A percentile compares a stretch with the other conserved stretches of the same genome.
These are phyloP conservation scores for Rhingia campestris DNA, from an alignment of 2,888 invertebrate species.

Conservation along the genomic window DNA sequence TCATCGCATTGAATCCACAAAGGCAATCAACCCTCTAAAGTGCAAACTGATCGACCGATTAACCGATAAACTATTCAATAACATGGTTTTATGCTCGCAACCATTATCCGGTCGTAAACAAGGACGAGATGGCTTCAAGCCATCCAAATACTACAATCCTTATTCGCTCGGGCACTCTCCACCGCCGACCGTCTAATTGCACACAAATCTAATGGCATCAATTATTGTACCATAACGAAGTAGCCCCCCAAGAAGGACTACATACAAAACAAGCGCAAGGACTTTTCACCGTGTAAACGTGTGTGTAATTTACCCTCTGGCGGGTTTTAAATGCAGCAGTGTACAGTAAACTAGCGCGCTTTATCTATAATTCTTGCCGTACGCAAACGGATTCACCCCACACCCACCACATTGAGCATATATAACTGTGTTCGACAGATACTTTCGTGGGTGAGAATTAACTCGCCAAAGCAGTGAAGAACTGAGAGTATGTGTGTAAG, in stretches of 20 bases:
- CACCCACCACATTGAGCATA: neutral
- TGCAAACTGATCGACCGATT: slow-evolving; percentile 71
- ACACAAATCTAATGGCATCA: slow-evolving; percentile 64
- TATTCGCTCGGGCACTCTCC: slow-evolving; percentile 11
- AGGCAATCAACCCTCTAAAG: slow-evolving; percentile 56
- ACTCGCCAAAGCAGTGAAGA: neutral
- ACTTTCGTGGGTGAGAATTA: neutral
- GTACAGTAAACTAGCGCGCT: slow-evolving; percentile 55
- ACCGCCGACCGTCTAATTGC: slow-evolving; percentile 38
- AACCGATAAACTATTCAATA: slow-evolving; percentile 72
- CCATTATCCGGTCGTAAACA: slow-evolving; percentile 65
- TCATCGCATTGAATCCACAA: slow-evolving; percentile 36
- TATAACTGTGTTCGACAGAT: slow-evolving; percentile 37
- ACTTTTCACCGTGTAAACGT: slow-evolving; percentile 15
- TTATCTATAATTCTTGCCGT: slow-evolving; percentile 38
- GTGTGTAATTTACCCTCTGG: slow-evolving; percentile 21
- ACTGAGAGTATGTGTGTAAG: neutral
- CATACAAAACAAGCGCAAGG: neutral
- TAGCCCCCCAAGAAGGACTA: slow-evolving; percentile 39
- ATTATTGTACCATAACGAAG: slow-evolving; percentile 66
- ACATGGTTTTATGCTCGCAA: slow-evolving; percentile 61
- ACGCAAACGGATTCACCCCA: slow-evolving; percentile 29
- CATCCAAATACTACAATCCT: slow-evolving; percentile 33
- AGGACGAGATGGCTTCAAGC: slow-evolving; percentile 54
- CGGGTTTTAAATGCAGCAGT: slow-evolving; percentile 55